These are phyloP conservation scores for roundworm (Caenorhabditis elegans) DNA, from an alignment of 1,140 invertebrate species.

Conservation along the genomic window WBcel235 BX284606.5:15004001-15004500, in stretches of 20 bases:
- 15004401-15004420: not conserved
- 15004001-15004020: too few species aligned
- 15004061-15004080: not conserved
- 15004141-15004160: not conserved
- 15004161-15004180: not conserved
- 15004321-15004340: not conserved
- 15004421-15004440: not conserved
- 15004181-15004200: not conserved
- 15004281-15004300: not conserved
- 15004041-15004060: not conserved
- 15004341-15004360: not conserved
- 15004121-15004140: too few species aligned
- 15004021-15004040: too few species aligned
- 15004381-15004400: not conserved
- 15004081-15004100: slow-evolving; percentile 30
- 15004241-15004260: not conserved
- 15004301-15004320: not conserved
- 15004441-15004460: not conserved
- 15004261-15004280: not conserved
- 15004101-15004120: too few species aligned
- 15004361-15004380: not conserved
- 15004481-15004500: not conserved
- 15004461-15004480: not conserved
- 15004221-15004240: not conserved
- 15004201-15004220: not conserved